Evolutionary conservation across 1,140 invertebrate species (phyloP).

Genomic region (Semibalanus balanoides): DNA sequence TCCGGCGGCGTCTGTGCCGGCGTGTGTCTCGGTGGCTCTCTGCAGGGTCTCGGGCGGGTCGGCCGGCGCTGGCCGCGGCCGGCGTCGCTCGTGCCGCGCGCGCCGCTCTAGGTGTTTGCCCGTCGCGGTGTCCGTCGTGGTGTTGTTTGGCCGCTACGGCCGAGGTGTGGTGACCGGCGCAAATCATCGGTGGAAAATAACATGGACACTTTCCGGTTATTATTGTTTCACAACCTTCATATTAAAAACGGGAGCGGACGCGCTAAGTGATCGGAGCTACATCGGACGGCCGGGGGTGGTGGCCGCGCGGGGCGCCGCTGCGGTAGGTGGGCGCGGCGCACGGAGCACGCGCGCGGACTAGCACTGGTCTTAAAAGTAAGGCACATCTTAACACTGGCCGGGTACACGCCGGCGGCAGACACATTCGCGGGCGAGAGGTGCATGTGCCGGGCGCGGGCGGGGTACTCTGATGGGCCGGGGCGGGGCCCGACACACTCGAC

Average conservation of each 20-base stretch:
- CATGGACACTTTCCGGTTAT: background rate
- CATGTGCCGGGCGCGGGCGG: background rate
- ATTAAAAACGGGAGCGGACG: background rate
- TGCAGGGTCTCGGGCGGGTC: too few species aligned
- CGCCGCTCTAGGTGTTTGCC: too few species aligned
- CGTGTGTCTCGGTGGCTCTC: too few species aligned
- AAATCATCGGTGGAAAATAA: background rate
- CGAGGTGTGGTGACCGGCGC: too few species aligned
- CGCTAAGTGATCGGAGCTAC: background rate
- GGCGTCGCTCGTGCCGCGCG: too few species aligned
- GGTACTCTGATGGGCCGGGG: too few species aligned
- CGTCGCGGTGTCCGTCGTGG: too few species aligned
- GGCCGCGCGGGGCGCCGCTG: too few species aligned
- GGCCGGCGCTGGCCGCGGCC: too few species aligned
- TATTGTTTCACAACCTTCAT: slow-evolving; percentile 2
- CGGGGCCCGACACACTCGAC: background rate
- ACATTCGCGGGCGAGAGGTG: background rate
- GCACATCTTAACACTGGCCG: background rate
- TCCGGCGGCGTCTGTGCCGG: background rate
- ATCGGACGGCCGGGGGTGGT: too few species aligned
- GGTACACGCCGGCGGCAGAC: background rate
- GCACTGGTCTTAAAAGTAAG: background rate
- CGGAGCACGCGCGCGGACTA: background rate
- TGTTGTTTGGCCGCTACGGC: too few species aligned
- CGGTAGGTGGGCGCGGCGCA: background rate